Base-by-base conservation (phyloP, 2,888 invertebrate species). In the Drosophila bunnanda region DNA sequence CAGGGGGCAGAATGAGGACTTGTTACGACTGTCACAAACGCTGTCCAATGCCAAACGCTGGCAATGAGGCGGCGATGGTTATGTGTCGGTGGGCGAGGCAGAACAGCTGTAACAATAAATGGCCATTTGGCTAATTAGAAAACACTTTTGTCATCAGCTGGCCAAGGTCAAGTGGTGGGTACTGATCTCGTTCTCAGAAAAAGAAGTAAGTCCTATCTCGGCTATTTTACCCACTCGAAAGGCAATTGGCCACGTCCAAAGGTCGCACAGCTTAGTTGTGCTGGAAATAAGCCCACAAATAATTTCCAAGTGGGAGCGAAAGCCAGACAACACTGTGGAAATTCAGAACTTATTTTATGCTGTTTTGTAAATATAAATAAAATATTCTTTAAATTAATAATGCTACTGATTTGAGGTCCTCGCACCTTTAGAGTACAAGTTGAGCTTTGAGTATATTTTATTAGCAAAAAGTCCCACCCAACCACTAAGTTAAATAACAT, bases 51-150 rank as follows among this genome's bases (percentile, higher is more conserved):
- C 82, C 68, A 57, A 74, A 73, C 67, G 73, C 81, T 66, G 78
- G 67, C 68, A 66, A 46, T 38, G 17, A 54, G 41, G 36, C n/a
- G n/a, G n/a, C 58, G 50, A 52, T 66, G 53, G 34, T 58, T 46
- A 13, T 32, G 58, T 34, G 46, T 36, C 13, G n/a, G 44, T 17
- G 28, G 25, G 13, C 13, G 8, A 36, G 20, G 17, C 17, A 43
- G 12, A 52, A 39, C 57, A 67, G 75, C 75, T 66, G 52, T 60
- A 64, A 69, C 68, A 66, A 61, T 65, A 64, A 70, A 70, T 48
- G 70, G 59, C 86, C 76, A 83, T 85, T 83, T 86, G 80, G 72
- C 70, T 83, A 83, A 86, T 88, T 85, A 75, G 60, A 76, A 73
- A 71, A 54, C 53, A 64, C 69, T 67, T 36, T 48, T 39, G 46